A percentile compares a stretch with the other conserved stretches of the same genome.
Conservation (phyloP, 2,113 vertebrate genomes). For the Dunckerocampus dactyliophorus region DNA sequence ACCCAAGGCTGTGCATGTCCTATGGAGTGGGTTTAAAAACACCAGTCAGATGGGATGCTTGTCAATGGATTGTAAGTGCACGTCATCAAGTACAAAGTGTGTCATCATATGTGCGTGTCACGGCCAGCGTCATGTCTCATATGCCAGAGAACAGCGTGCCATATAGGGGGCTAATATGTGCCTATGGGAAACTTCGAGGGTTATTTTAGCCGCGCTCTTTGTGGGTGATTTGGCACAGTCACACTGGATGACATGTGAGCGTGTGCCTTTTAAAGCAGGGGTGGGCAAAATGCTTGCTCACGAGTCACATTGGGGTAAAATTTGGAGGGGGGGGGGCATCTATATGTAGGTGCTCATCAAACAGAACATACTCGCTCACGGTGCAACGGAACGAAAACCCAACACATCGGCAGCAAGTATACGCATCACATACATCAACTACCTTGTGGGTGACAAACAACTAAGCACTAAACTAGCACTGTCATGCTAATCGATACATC, state of each 20-base stretch:
- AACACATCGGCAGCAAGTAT: too few relatives aligned
- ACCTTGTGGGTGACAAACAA: too few relatives aligned
- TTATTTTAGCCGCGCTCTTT: conserved; percentile 30
- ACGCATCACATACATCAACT: too few relatives aligned
- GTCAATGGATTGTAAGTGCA: neutral
- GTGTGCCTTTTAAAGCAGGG: neutral
- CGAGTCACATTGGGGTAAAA: too few relatives aligned
- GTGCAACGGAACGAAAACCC: too few relatives aligned
- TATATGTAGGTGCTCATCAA: too few relatives aligned
- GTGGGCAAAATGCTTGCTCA: too few relatives aligned
- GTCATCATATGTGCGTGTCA: conserved; percentile 1
- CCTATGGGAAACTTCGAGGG: conserved; percentile 43
- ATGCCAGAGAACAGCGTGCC: conserved; percentile 39
- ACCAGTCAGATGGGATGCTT: neutral
- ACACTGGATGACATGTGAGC: conserved; percentile 13
- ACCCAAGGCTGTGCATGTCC: neutral
- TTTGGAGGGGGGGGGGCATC: too few relatives aligned
- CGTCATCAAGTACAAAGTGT: conserved; percentile 3
- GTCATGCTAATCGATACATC: too few relatives aligned
- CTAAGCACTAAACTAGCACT: too few relatives aligned
- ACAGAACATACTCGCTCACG: too few relatives aligned
- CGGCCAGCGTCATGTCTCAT: conserved; percentile 21
- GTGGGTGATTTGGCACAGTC: conserved; percentile 33
- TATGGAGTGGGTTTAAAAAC: neutral
- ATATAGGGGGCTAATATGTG: conserved; percentile 30